Percentiles rank a stretch among this genome's conserved stretches.
Conservation (phyloP, 2,113 vertebrate genomes). For the Mesitornis unicolor region DNA sequence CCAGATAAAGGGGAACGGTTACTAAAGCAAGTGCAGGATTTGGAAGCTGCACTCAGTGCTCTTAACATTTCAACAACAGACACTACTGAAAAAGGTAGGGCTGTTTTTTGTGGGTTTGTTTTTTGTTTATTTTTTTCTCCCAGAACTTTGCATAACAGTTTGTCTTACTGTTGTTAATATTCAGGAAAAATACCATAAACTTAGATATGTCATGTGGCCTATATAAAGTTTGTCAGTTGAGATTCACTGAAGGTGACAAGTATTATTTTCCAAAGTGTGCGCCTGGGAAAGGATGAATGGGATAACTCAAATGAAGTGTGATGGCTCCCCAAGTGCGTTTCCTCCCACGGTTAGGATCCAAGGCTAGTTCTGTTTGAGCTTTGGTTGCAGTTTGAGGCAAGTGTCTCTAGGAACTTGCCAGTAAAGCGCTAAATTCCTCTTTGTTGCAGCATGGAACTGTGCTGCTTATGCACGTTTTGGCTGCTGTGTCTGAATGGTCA, state of each 20-base stretch:
- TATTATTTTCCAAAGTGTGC: background rate
- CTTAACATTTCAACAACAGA: constrained; percentile 53
- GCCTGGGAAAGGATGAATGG: background rate
- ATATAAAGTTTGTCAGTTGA: background rate
- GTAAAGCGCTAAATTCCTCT: background rate
- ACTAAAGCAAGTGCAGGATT: constrained; percentile 76
- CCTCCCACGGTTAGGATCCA: background rate
- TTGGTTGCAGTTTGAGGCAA: background rate
- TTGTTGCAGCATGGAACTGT: background rate
- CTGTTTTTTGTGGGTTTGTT: background rate
- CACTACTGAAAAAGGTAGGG: constrained; percentile 48
- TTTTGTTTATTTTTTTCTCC: background rate
- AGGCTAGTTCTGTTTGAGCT: background rate
- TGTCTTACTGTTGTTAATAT: background rate
- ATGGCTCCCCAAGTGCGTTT: background rate
- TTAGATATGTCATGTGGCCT: background rate
- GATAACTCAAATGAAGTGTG: background rate
- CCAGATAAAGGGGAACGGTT: constrained; percentile 84
- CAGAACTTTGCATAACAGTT: background rate
- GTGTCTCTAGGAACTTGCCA: background rate
- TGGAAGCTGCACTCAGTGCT: constrained; percentile 74
- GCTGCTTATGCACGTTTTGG: background rate
- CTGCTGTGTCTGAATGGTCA: background rate
- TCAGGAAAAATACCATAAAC: background rate
- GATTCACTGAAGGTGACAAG: background rate